Conservation (phyloP, 92 coral and sea anemone genomes). For the Phenganax marumi region DNA sequence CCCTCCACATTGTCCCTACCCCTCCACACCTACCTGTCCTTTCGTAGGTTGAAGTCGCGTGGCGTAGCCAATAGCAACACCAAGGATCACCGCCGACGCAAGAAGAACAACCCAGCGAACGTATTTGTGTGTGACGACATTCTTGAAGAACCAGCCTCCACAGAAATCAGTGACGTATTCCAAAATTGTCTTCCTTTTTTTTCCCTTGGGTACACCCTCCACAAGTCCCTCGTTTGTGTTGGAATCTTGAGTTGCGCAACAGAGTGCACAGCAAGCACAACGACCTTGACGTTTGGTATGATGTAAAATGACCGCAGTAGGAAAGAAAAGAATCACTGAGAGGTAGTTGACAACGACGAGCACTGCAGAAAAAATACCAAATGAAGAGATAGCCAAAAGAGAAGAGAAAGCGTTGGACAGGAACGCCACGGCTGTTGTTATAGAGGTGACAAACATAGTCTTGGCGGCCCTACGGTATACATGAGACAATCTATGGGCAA, state of each 20-base stretch:
- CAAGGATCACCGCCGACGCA: slow-evolving; percentile 36
- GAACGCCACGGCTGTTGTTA: slow-evolving; percentile 73
- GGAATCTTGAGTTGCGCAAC: background rate
- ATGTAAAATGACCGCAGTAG: slow-evolving; percentile 63
- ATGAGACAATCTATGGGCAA: slow-evolving; percentile 56
- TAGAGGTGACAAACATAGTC: slow-evolving; percentile 68
- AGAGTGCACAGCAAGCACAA: slow-evolving; percentile 2
- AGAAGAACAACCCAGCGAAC: slow-evolving; percentile 60
- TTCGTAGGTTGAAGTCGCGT: slow-evolving; percentile 53
- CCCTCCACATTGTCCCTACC: no score
- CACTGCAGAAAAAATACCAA: slow-evolving; percentile 74
- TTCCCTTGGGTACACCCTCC: background rate
- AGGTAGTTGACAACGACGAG: slow-evolving; percentile 69
- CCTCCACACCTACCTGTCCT: slow-evolving; percentile 53
- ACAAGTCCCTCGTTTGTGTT: background rate
- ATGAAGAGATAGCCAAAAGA: slow-evolving; percentile 65
- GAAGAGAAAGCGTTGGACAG: slow-evolving; percentile 68
- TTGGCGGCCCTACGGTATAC: slow-evolving; percentile 65
- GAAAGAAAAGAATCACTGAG: slow-evolving; percentile 64
- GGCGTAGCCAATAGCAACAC: slow-evolving; percentile 56
- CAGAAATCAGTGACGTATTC: slow-evolving; percentile 33
- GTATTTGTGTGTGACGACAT: slow-evolving; percentile 56
- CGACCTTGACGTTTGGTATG: slow-evolving; percentile 56
- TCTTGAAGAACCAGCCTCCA: slow-evolving; percentile 56
- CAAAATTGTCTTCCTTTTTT: background rate